Conservation (phyloP, 2,888 invertebrate species). For the Caenorhabditis uteleia region DNA sequence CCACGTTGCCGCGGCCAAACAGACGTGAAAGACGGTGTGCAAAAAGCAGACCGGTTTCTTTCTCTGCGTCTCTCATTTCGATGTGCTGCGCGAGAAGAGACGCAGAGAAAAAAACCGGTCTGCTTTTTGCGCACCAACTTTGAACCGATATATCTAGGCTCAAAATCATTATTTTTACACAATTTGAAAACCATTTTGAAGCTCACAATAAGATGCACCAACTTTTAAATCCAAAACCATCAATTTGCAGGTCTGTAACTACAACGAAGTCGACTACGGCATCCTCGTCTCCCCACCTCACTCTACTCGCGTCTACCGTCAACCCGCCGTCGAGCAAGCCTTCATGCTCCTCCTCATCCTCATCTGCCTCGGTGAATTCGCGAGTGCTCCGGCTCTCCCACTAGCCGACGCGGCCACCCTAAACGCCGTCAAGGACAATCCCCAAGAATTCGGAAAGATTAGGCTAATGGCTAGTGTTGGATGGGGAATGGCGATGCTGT, state of each 20-base stretch:
- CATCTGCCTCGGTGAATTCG: constrained; percentile 95
- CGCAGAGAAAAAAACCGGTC: no score
- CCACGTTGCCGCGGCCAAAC: no score
- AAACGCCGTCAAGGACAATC: constrained; percentile 58
- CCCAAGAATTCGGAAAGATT: constrained; percentile 82
- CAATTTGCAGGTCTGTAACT: constrained; percentile 63
- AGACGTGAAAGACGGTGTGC: no score
- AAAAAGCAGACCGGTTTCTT: no score
- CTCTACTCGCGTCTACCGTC: constrained; percentile 88
- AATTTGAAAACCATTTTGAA: not conserved
- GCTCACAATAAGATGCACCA: not conserved
- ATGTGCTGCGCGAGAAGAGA: no score
- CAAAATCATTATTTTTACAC: not conserved
- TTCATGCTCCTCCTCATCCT: constrained; percentile 91
- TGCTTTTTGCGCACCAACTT: not conserved
- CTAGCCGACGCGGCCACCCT: constrained; percentile 68
- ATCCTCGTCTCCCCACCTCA: constrained; percentile 79
- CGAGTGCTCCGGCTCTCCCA: constrained; percentile 73
- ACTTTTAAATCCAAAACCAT: not conserved
- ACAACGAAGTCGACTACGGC: constrained; percentile 61
- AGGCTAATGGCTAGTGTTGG: constrained; percentile 97
- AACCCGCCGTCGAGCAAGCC: constrained; percentile 83
- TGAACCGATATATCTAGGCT: not conserved
- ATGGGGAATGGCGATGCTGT: constrained; percentile 98
- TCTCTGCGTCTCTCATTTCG: no score